These are phyloP conservation scores for Yponomeuta evonymella DNA, from an alignment of 2,888 invertebrate genomes.

Conservation along the genomic window DNA sequence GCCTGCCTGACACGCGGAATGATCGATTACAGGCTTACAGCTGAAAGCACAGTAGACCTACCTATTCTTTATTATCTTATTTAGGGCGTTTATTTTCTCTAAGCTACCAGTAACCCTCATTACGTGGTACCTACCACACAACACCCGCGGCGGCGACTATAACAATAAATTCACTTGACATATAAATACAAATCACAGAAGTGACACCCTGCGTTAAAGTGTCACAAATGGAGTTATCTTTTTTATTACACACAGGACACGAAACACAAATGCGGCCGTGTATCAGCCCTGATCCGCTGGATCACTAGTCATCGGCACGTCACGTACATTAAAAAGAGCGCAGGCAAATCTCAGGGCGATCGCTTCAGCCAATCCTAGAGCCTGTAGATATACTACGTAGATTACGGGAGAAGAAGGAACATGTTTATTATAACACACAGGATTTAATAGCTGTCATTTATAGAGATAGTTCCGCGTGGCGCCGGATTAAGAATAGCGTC, in stretches of 20 bases:
- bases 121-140: background rate
- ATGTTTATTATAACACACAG: no score
- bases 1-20: background rate
- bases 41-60: background rate
- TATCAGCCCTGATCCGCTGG: background rate
- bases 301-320: background rate
- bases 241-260: slow-evolving; percentile 44
- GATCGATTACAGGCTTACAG: background rate
- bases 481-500: no score
- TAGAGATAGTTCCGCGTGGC: no score
- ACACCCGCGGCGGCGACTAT: slow-evolving; percentile 23
- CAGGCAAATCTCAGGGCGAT: slow-evolving; percentile 1
- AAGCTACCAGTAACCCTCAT: background rate
- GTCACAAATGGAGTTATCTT: slow-evolving; percentile 58
- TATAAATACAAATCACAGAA: slow-evolving; percentile 41
- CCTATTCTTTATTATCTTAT: background rate
- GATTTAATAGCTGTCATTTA: no score
- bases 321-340: background rate
- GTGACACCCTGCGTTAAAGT: slow-evolving; percentile 42
- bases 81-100: no score
- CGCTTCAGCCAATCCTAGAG: background rate
- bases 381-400: no score
- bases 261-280: background rate
- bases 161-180: slow-evolving; percentile 40
- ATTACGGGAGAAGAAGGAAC: no score